These are phyloP conservation scores for Caenorhabditis remanei DNA, from an alignment of 1,140 invertebrate species.

Conservation along the genomic window DNA sequence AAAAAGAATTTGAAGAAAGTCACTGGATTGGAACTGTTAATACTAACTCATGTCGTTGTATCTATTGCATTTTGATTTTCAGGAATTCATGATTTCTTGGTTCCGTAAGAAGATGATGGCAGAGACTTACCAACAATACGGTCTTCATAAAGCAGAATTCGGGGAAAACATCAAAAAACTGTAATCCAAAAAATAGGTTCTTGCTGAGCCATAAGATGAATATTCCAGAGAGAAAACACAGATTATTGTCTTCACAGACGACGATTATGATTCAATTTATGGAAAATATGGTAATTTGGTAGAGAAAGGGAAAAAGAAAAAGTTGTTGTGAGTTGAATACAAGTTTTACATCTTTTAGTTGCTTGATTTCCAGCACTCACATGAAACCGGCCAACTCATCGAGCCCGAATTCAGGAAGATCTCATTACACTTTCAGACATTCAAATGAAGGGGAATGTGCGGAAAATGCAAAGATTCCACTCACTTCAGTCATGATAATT, in stretches of 20 bases:
- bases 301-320: not conserved
- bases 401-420: not conserved
- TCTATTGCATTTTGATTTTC: not conserved
- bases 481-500: constrained; percentile 6
- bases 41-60: not conserved
- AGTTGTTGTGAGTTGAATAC: not conserved
- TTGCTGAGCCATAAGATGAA: not conserved
- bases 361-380: not conserved
- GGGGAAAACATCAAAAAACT: not conserved
- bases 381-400: not conserved
- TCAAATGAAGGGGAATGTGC: not conserved
- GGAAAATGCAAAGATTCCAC: not conserved
- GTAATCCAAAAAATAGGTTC: not conserved
- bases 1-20: not conserved
- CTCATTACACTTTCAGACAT: not conserved
- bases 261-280: not conserved
- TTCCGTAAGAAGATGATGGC: not conserved
- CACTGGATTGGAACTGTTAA: constrained; percentile 8
- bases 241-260: not conserved
- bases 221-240: not conserved
- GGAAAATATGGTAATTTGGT: not conserved
- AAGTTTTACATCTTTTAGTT: not conserved
- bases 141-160: not conserved
- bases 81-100: constrained; percentile 4
- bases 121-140: not conserved